Evolutionary conservation across 2,113 vertebrate genomes (phyloP).

Genomic region (Petrocephalus microphthalmus): DNA sequence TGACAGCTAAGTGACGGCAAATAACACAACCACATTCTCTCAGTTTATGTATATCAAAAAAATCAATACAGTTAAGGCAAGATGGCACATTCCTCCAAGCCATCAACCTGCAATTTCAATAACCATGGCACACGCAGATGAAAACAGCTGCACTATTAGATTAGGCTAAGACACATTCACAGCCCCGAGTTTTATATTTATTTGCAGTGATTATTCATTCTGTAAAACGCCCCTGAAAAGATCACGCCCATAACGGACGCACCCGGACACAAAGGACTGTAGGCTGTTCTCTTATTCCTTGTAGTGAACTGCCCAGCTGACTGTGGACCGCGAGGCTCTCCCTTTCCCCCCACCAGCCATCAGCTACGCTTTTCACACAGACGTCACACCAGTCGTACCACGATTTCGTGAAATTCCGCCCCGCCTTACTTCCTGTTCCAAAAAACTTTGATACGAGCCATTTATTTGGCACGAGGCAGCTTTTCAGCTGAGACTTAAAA

Average conservation of each 20-base stretch:
- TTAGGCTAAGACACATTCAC: not conserved
- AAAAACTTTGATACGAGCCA: not conserved
- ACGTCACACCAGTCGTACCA: not conserved
- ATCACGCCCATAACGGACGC: not conserved
- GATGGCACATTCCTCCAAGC: not conserved
- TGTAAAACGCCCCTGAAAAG: not conserved
- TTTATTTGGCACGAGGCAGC: not conserved
- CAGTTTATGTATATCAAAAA: not conserved
- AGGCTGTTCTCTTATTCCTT: not conserved
- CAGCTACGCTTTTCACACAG: not conserved
- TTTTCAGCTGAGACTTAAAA: not conserved
- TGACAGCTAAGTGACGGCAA: constrained; percentile 14
- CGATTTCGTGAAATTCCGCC: not conserved
- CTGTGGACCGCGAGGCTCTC: not conserved
- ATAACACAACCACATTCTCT: not conserved
- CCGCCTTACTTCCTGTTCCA: not conserved
- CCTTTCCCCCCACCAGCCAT: not conserved
- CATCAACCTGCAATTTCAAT: not conserved
- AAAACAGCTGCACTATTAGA: not conserved
- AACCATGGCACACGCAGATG: not conserved
- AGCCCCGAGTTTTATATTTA: not conserved
- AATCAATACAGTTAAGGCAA: not conserved
- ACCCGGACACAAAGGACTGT: not conserved
- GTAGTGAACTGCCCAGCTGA: not conserved
- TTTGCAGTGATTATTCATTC: not conserved